Evolutionary conservation across 2,797 vertebrate genomes (phyloP).

Genomic region (Naso thynnoides): DNA sequence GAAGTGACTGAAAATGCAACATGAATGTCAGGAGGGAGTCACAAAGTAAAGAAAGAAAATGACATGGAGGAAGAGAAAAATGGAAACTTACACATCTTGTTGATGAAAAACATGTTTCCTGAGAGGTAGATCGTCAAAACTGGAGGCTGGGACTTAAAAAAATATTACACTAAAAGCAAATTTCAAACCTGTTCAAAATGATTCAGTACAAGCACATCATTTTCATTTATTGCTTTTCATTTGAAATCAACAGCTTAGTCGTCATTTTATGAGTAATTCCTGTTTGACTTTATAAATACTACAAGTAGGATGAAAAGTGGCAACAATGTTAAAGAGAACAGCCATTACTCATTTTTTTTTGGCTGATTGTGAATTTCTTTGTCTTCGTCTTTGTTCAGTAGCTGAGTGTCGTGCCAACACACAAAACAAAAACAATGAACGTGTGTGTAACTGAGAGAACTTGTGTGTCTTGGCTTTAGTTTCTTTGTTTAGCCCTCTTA

Average conservation of each 20-base stretch:
- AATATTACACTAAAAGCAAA: background rate
- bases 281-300: no score
- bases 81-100: background rate
- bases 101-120: background rate
- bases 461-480: background rate
- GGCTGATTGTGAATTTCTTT: background rate
- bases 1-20: background rate
- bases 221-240: no score
- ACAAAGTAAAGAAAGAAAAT: conserved; percentile 9
- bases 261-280: background rate
- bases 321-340: background rate
- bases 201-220: no score
- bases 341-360: background rate
- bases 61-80: conserved; percentile 40
- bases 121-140: background rate
- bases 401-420: background rate
- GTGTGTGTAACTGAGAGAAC: background rate
- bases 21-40: conserved; percentile 11
- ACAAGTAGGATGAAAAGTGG: no score
- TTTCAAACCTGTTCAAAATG: background rate
- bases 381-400: background rate
- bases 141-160: background rate
- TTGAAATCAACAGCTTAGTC: no score
- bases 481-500: background rate
- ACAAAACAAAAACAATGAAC: background rate